Evolutionary conservation across 2,888 invertebrate species (phyloP).

Genomic region (Xylocampa areola): DNA sequence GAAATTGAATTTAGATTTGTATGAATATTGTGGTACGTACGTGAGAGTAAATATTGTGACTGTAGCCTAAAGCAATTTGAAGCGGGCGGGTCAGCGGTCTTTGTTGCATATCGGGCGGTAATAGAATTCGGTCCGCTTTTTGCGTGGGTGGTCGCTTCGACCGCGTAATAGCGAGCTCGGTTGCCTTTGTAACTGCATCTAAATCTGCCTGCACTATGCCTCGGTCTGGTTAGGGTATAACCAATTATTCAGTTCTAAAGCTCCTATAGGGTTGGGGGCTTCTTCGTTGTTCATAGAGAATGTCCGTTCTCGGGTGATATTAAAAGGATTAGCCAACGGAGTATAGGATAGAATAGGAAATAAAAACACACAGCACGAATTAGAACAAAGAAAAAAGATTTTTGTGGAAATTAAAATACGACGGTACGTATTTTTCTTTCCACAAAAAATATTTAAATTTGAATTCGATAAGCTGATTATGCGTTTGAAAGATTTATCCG

Average conservation of each 20-base stretch:
- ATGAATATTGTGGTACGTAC: conserved; percentile 76
- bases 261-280: conserved; percentile 13
- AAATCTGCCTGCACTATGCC: conserved; percentile 80
- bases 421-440: too few relatives aligned
- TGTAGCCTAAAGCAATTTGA: conserved; percentile 88
- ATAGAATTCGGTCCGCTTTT: conserved; percentile 90
- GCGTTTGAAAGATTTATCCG: too few relatives aligned
- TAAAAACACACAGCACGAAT: too few relatives aligned
- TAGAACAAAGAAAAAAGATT: too few relatives aligned
- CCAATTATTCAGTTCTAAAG: conserved; percentile 67
- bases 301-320: too few relatives aligned
- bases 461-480: too few relatives aligned
- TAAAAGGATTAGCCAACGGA: too few relatives aligned
- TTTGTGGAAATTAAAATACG: too few relatives aligned
- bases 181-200: conserved; percentile 87
- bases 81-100: conserved; percentile 85
- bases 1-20: conserved; percentile 78
- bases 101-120: conserved; percentile 89
- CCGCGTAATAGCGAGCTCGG: conserved; percentile 84
- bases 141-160: conserved; percentile 80
- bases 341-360: too few relatives aligned
- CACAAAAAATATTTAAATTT: too few relatives aligned
- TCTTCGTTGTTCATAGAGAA: conserved; percentile 6
- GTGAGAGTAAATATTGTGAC: conserved; percentile 84
- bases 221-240: conserved; percentile 73